phyloP scores from a whole-genome alignment of 2,888 invertebrate species.

The Norana najaformis region DNA sequence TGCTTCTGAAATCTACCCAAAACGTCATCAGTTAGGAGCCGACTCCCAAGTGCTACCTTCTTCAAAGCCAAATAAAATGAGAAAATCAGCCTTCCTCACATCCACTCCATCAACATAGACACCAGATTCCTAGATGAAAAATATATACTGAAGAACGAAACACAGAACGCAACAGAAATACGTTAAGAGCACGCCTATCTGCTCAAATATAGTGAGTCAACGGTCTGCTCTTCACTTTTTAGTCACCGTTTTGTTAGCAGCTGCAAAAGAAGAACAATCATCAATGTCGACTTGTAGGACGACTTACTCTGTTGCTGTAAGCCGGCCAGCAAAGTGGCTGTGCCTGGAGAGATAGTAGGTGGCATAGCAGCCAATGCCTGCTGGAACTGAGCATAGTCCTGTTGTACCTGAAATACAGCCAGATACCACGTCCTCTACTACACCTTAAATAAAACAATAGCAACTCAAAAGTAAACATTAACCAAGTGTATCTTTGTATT shows the following conservation, averaged over 20 bases:
- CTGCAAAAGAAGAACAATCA: constrained; percentile 20
- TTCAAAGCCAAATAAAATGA: background rate
- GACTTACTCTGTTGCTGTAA: constrained; percentile 56
- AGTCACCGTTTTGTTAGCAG: background rate
- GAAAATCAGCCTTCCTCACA: constrained; percentile 9
- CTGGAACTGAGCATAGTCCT: constrained; percentile 60
- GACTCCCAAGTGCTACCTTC: constrained; percentile 5
- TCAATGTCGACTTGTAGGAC: constrained; percentile 20
- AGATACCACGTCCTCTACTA: background rate
- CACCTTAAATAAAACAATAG: constrained; percentile 28
- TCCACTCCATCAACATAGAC: constrained; percentile 20
- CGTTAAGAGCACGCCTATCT: background rate
- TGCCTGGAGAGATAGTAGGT: constrained; percentile 47
- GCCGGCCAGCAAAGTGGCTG: constrained; percentile 51
- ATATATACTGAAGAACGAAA: background rate
- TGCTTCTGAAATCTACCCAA: constrained; percentile 1
- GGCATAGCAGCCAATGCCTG: constrained; percentile 58
- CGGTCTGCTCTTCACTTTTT: background rate
- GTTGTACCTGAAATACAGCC: constrained; percentile 53
- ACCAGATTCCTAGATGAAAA: constrained; percentile 1
- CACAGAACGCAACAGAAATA: background rate
- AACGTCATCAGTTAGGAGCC: background rate
- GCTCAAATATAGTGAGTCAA: too few relatives aligned
- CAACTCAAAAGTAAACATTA: constrained; percentile 26
- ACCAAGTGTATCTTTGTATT: background rate